phyloP scores from a whole-genome alignment of 2,888 invertebrate species.

The Heliconius ethilla region DNA sequence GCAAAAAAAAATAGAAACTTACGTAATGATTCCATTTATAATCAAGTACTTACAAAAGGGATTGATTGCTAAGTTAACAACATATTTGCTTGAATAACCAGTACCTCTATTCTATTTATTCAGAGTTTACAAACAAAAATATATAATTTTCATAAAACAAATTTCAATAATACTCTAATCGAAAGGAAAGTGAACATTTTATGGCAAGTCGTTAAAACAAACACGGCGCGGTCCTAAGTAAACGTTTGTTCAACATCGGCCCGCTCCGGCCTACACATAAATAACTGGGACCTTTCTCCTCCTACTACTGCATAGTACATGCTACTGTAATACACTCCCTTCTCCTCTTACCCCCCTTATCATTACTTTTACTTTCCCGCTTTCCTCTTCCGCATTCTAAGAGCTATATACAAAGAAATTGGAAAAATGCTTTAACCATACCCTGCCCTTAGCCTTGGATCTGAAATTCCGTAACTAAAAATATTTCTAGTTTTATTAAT shows the following conservation, averaged over 20 bases:
- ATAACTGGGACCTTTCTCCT: constrained; percentile 16
- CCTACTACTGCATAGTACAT: constrained; percentile 1
- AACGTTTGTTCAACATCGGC: constrained; percentile 21
- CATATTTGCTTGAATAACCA: neutral
- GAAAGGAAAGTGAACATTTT: constrained; percentile 28
- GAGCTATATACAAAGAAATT: too few relatives aligned
- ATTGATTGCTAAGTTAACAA: neutral
- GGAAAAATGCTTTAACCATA: too few relatives aligned
- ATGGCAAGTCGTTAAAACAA: constrained; percentile 28
- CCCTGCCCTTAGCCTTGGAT: too few relatives aligned
- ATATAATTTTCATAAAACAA: constrained; percentile 3
- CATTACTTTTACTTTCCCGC: too few relatives aligned
- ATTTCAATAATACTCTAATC: constrained; percentile 29
- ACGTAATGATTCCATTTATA: too few relatives aligned
- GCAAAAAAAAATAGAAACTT: too few relatives aligned
- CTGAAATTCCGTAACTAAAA: too few relatives aligned
- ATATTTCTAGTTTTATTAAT: too few relatives aligned
- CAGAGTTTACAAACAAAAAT: neutral
- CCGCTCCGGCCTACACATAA: constrained; percentile 23
- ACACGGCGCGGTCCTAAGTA: constrained; percentile 27
- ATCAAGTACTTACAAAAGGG: too few relatives aligned
- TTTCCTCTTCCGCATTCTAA: too few relatives aligned
- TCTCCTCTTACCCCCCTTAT: too few relatives aligned
- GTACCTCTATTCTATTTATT: neutral
- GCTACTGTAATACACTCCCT: neutral